Conservation (phyloP, 2,113 vertebrate genomes). For the Choloepus hoffmanni region DNA sequence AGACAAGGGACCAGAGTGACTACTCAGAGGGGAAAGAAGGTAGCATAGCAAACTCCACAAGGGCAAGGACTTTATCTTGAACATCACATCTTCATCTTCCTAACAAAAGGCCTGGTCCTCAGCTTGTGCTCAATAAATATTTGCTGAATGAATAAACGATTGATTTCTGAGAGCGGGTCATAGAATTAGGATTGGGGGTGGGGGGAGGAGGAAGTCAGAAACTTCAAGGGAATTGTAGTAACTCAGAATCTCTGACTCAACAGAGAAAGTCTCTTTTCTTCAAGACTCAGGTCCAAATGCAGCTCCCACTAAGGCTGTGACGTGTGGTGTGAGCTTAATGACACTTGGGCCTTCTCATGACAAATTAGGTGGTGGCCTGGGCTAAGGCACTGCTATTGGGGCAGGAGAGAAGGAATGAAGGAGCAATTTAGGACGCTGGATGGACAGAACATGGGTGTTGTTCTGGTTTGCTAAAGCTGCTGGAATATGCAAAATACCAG, state of each 20-base stretch:
- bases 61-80: not conserved
- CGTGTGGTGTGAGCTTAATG: not conserved
- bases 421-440: not conserved
- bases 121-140: not conserved
- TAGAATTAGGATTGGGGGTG: not conserved
- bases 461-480: too few species aligned
- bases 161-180: not conserved
- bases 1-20: not conserved
- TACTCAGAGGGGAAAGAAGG: not conserved
- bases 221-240: not conserved
- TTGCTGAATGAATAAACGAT: not conserved
- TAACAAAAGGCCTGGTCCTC: not conserved
- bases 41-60: not conserved
- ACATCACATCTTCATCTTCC: not conserved
- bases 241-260: conserved; percentile 10
- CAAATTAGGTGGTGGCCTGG: not conserved
- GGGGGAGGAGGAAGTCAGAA: not conserved
- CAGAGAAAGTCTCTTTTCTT: not conserved
- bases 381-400: not conserved
- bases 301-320: not conserved
- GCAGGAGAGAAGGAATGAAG: not conserved
- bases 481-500: too few species aligned
- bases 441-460: not conserved
- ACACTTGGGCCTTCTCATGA: not conserved
- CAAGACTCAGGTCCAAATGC: not conserved